phyloP scores from a whole-genome alignment of 2,888 invertebrate genomes.

The Tortricodes alternella region DNA sequence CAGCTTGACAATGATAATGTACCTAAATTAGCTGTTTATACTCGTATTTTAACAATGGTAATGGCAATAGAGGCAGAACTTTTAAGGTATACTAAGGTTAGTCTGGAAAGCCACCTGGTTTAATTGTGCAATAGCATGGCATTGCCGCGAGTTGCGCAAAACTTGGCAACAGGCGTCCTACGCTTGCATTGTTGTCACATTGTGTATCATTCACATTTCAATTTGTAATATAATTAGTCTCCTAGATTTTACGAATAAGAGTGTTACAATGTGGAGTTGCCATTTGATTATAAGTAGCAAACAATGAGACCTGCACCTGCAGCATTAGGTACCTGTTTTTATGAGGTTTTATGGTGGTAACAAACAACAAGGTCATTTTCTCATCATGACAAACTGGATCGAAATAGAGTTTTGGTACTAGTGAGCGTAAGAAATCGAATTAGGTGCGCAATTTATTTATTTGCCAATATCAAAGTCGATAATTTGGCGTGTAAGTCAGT shows the following conservation, averaged over 20 bases:
- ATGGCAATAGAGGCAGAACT: too few relatives aligned
- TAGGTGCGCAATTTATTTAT: not conserved
- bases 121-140: constrained; percentile 47
- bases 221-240: too few relatives aligned
- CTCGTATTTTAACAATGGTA: too few relatives aligned
- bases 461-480: too few relatives aligned
- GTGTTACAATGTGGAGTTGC: not conserved
- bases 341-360: constrained; percentile 12
- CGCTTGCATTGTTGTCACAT: constrained; percentile 45
- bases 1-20: too few relatives aligned
- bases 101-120: constrained; percentile 11
- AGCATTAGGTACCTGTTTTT: constrained; percentile 5
- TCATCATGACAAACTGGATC: not conserved
- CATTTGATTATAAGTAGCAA: constrained; percentile 4
- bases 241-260: not conserved
- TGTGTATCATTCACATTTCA: too few relatives aligned
- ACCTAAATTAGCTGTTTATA: too few relatives aligned
- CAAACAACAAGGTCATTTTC: not conserved
- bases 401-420: too few relatives aligned
- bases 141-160: constrained; percentile 47
- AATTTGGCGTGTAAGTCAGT: not conserved
- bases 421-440: too few relatives aligned
- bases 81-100: not conserved
- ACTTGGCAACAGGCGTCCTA: constrained; percentile 54
- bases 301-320: constrained; percentile 6